Evolutionary conservation across 2,888 invertebrate species (phyloP), one percentile per base, ranked within the genome.

Genomic region (Mythimna loreyi): DNA sequence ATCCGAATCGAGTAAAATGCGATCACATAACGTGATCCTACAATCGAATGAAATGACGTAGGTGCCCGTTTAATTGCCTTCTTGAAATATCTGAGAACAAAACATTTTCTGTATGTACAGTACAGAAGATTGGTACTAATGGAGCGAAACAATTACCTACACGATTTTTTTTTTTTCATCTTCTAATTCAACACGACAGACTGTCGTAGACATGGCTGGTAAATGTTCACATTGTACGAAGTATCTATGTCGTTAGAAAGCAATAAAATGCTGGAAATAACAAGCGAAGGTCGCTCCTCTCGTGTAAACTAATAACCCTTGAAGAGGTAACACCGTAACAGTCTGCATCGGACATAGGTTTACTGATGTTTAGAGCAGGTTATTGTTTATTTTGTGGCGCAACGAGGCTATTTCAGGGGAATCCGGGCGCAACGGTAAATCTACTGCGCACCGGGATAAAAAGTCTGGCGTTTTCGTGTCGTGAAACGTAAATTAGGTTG

Each of bases 351-450:
- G 13, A 21, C 52, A 74, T 74, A 43, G 36, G 43, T 65, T 68
- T 55, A 68, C 59, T 47, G 69, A 56, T 78, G 75, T 75, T 74
- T 75, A 80, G 72, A 75, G 58, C 60, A 65, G 19, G 55, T 66
- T 55, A 52, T 63, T 76, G 79, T 81, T 74, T 80, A 82, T 78
- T 80, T 72, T 43, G 74, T 81, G 81, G 67, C 70, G 75, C 63
- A 82, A 78, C 62, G 45, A 30, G 53, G 70, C 79, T 82, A 82
- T 82, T 82, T 82, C 62, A 74, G 73, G 80, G 78, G 72, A 82
- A 80, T 75, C 77, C 63, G 78, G 76, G 73, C 81, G 71, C 59
- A 73, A 77, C 69, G 67, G 69, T 77, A 67, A 71, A 72, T 75
- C 72, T 67, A 67, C 50, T 76, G 71, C 73, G 66, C 70, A 40